Conservation (phyloP, 2,113 vertebrate species). For the Mustela lutreola region DNA sequence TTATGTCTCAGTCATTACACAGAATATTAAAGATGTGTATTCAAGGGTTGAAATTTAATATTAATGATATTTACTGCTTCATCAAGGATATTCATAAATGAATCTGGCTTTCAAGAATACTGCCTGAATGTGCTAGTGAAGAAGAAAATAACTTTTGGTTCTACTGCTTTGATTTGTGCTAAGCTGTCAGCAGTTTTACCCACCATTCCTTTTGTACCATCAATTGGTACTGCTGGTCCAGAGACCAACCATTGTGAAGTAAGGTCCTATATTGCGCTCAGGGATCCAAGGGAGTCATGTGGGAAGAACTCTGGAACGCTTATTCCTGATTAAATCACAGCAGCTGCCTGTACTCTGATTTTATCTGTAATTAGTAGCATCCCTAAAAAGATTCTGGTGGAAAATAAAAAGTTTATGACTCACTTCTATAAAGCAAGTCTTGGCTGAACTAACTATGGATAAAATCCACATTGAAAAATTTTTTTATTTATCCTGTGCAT, state of each 20-base stretch:
- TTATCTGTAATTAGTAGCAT: conserved; percentile 38
- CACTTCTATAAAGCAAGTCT: conserved; percentile 42
- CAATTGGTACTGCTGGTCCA: neutral
- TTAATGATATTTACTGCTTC: conserved; percentile 16
- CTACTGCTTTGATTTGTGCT: neutral
- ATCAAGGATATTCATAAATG: conserved; percentile 9
- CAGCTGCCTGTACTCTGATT: conserved; percentile 16
- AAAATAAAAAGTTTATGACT: conserved; percentile 38
- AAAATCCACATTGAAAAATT: neutral
- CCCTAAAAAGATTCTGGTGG: conserved; percentile 13
- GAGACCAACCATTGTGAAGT: neutral
- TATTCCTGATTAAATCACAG: conserved; percentile 34
- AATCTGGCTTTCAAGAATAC: neutral
- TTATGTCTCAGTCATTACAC: conserved; percentile 26
- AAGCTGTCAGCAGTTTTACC: conserved; percentile 17
- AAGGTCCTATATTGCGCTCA: neutral
- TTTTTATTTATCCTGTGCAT: neutral
- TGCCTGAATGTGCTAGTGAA: neutral
- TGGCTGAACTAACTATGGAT: neutral
- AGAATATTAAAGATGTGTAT: conserved; percentile 38
- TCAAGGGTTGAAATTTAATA: conserved; percentile 16
- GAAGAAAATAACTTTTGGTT: conserved; percentile 45
- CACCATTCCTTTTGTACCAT: neutral
- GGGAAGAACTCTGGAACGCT: neutral
- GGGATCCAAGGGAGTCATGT: neutral